A percentile compares a stretch with the other conserved stretches of the same genome.
Conservation (phyloP, 2,797 vertebrate genomes). For the Peromyscus eremicus region DNA sequence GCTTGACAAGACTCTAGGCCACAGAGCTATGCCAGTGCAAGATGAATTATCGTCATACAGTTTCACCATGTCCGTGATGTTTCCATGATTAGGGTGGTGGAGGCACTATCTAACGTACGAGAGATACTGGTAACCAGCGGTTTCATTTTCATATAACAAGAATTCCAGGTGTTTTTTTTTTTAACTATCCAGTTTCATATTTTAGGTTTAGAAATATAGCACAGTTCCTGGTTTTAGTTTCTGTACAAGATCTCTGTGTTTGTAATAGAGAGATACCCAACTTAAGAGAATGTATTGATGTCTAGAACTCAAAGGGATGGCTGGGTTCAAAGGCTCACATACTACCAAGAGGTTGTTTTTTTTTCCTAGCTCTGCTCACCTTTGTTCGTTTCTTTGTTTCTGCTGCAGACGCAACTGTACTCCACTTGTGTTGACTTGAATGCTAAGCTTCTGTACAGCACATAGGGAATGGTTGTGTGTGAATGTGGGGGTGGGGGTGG, state of each 20-base stretch:
- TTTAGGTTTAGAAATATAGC: background rate
- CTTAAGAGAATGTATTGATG: slow-evolving; percentile 4
- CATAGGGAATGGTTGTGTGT: background rate
- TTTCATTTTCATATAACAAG: background rate
- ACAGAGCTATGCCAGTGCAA: background rate
- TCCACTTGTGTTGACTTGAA: background rate
- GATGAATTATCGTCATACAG: background rate
- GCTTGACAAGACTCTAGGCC: background rate
- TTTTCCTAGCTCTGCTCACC: background rate
- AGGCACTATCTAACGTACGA: background rate
- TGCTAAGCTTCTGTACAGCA: background rate
- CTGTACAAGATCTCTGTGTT: background rate
- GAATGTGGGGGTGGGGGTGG: background rate
- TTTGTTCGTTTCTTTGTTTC: background rate
- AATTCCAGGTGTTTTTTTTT: background rate
- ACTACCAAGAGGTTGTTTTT: background rate
- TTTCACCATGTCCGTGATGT: background rate
- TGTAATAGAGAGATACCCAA: slow-evolving; percentile 8
- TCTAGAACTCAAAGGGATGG: background rate
- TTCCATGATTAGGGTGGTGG: background rate
- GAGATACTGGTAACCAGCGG: background rate
- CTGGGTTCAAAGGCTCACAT: background rate
- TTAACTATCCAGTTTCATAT: background rate
- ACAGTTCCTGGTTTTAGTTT: background rate
- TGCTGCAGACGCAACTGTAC: background rate